phyloP scores from a whole-genome alignment of 1,140 invertebrate species.

The Rhagoletis pomonella region DNA sequence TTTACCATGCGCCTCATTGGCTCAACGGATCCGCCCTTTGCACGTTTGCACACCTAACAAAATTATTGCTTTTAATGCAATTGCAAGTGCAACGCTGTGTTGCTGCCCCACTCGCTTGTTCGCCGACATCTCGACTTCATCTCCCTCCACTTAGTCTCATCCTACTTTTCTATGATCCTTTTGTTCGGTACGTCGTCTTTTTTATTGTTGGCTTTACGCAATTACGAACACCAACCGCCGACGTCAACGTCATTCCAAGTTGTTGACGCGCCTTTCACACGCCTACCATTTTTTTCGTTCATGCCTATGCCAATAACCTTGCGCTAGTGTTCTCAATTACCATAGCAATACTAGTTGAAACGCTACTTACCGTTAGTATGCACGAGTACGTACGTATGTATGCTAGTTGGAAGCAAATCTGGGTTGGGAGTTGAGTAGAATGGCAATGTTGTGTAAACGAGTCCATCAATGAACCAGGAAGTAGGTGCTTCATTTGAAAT shows the following conservation, averaged over 20 bases:
- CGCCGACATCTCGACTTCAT: too few relatives aligned
- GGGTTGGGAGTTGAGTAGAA: too few relatives aligned
- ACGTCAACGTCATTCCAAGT: not conserved
- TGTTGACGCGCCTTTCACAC: conserved; percentile 18
- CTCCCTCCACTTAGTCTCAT: not conserved
- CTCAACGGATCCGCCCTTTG: not conserved
- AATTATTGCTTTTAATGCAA: conserved; percentile 29
- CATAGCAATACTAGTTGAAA: not conserved
- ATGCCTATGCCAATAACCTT: conserved; percentile 31
- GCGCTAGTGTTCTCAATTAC: conserved; percentile 33
- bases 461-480: conserved; percentile 33
- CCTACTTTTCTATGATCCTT: not conserved
- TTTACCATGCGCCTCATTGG: not conserved
- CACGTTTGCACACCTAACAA: not conserved
- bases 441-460: not conserved
- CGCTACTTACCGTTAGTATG: not conserved
- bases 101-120: not conserved
- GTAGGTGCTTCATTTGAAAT: not conserved
- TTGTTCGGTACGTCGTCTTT: not conserved
- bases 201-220: not conserved
- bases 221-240: not conserved
- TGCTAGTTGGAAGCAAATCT: too few relatives aligned
- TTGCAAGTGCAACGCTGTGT: not conserved
- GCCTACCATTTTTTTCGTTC: not conserved
- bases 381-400: not conserved